Percentiles rank a stretch among this genome's conserved stretches.
Evolutionary conservation across 2,888 invertebrate genomes (phyloP).

Genomic region (Baccha elongata): DNA sequence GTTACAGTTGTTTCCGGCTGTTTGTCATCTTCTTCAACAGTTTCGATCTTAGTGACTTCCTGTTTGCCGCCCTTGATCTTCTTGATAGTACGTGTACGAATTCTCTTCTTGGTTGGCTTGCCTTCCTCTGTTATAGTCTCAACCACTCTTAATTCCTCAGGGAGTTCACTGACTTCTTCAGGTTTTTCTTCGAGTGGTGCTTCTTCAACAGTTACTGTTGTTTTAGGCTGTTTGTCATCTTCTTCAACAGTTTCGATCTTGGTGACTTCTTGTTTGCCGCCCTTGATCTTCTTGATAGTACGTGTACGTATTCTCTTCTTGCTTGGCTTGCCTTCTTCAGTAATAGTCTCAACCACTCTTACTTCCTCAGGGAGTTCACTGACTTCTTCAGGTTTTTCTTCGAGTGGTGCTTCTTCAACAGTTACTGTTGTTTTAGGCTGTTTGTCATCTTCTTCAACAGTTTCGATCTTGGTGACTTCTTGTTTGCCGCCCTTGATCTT

Average conservation of each 20-base stretch:
- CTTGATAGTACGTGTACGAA: conserved; percentile 72
- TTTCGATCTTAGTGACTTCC: conserved; percentile 82
- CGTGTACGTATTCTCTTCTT: conserved; percentile 79
- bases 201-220: conserved; percentile 75
- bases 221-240: conserved; percentile 78
- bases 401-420: conserved; percentile 65
- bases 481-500: conserved; percentile 74
- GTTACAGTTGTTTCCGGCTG: conserved; percentile 78
- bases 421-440: conserved; percentile 77
- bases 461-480: conserved; percentile 79
- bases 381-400: conserved; percentile 75
- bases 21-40: conserved; percentile 80
- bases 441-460: conserved; percentile 78
- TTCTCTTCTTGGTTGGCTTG: conserved; percentile 78
- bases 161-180: conserved; percentile 76
- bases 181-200: conserved; percentile 78
- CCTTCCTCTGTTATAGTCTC: conserved; percentile 74
- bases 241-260: conserved; percentile 78
- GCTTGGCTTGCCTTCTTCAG: conserved; percentile 78
- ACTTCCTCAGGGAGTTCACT: conserved; percentile 77
- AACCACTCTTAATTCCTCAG: conserved; percentile 77
- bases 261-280: conserved; percentile 76
- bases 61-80: conserved; percentile 76
- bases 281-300: conserved; percentile 78
- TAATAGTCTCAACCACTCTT: conserved; percentile 81